A percentile compares a stretch with the other conserved stretches of the same genome.
phyloP scores from a whole-genome alignment of 2,888 invertebrate species.

The Nemapogon koenigi region DNA sequence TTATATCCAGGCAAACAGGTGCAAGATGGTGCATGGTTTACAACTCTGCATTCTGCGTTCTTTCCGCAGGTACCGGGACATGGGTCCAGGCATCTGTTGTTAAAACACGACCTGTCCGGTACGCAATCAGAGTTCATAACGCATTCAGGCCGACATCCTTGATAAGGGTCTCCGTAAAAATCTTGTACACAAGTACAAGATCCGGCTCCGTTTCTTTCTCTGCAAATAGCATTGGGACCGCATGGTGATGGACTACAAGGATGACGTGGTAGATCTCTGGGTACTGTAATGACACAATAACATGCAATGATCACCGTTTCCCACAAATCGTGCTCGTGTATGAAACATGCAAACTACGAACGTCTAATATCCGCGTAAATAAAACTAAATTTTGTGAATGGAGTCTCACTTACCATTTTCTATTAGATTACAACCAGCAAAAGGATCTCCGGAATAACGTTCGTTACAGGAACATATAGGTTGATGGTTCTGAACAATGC shows the following conservation, averaged over 20 bases:
- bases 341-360: conserved; percentile 3
- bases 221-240: conserved; percentile 80
- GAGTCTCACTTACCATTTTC: conserved; percentile 57
- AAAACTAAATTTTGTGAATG: neutral
- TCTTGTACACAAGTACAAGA: conserved; percentile 78
- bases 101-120: conserved; percentile 73
- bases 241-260: conserved; percentile 83
- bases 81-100: conserved; percentile 80
- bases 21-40: conserved; percentile 80
- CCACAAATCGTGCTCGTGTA: conserved; percentile 15
- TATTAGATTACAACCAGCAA: conserved; percentile 71
- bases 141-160: conserved; percentile 82
- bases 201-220: conserved; percentile 75
- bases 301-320: conserved; percentile 14
- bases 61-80: conserved; percentile 80
- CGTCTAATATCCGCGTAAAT: conserved; percentile 4
- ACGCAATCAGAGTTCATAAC: conserved; percentile 79
- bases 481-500: conserved; percentile 75
- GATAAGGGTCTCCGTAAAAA: conserved; percentile 80
- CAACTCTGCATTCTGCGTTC: conserved; percentile 76
- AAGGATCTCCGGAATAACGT: conserved; percentile 82
- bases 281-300: conserved; percentile 42
- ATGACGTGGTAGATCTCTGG: conserved; percentile 67
- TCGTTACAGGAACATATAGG: conserved; percentile 77
- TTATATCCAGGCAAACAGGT: conserved; percentile 74